Conservation (phyloP, 1,140 invertebrate genomes). For the Listronotus bonariensis region DNA sequence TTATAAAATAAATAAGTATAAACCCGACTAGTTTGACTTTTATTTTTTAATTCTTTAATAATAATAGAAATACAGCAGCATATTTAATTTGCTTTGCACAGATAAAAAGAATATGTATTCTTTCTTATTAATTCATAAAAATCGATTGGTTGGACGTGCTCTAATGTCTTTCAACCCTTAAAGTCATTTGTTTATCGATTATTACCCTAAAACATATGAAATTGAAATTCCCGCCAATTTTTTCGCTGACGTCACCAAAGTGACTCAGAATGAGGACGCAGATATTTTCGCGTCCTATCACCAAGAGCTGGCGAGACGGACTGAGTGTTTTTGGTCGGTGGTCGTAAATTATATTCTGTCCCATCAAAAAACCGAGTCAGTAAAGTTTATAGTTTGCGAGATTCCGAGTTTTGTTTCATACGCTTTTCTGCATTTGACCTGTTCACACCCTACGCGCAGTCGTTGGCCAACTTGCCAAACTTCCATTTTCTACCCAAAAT, state of each 20-base stretch:
- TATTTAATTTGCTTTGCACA: too few species aligned
- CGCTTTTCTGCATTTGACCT: constrained; percentile 46
- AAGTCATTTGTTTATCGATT: not conserved
- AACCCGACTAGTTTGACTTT: too few species aligned
- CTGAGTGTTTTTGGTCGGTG: constrained; percentile 35
- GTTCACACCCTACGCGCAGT: constrained; percentile 44
- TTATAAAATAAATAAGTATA: too few species aligned
- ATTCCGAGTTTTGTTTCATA: constrained; percentile 48
- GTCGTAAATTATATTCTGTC: constrained; percentile 35
- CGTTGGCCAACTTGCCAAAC: constrained; percentile 33
- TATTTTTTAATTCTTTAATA: too few species aligned
- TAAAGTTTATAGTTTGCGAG: constrained; percentile 41
- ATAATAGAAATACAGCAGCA: too few species aligned
- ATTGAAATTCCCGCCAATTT: constrained; percentile 22
- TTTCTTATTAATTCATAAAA: too few species aligned
- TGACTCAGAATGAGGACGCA: constrained; percentile 1
- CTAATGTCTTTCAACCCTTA: too few species aligned
- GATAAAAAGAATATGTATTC: too few species aligned
- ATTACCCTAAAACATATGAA: not conserved
- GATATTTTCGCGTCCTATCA: not conserved
- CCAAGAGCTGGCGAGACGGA: constrained; percentile 6
- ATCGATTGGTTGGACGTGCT: too few species aligned
- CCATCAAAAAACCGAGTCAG: constrained; percentile 33
- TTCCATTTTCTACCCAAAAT: not conserved
- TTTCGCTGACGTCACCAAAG: constrained; percentile 2